Evolutionary conservation across 2,888 invertebrate genomes (phyloP).

Genomic region (Achlya flavicornis): DNA sequence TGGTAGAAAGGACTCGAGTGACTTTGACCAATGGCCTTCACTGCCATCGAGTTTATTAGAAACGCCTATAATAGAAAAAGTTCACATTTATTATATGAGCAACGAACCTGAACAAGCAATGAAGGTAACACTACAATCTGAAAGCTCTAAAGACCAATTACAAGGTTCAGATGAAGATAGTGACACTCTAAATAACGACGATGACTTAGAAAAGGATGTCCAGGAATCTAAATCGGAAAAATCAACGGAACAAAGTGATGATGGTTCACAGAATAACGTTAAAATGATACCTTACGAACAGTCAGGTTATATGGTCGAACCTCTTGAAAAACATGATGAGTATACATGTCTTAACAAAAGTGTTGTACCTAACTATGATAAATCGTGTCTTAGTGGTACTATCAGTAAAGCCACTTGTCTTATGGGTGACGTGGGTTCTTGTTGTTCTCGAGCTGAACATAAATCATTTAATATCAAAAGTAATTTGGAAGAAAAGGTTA

Average conservation of each 20-base stretch:
- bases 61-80: constrained; percentile 88
- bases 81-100: constrained; percentile 91
- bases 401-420: constrained; percentile 76
- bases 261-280: constrained; percentile 60
- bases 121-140: constrained; percentile 87
- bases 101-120: constrained; percentile 91
- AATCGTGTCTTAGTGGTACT: constrained; percentile 76
- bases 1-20: constrained; percentile 82
- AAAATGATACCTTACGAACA: constrained; percentile 78
- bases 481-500: constrained; percentile 80
- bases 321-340: constrained; percentile 71
- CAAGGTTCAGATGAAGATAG: constrained; percentile 88
- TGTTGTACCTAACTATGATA: constrained; percentile 75
- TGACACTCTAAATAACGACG: constrained; percentile 87
- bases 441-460: constrained; percentile 72
- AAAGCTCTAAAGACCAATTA: constrained; percentile 86
- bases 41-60: constrained; percentile 89
- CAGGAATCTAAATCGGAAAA: constrained; percentile 77
- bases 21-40: constrained; percentile 92
- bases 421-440: constrained; percentile 74
- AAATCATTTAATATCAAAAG: constrained; percentile 67
- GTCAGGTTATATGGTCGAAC: constrained; percentile 80
- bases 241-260: constrained; percentile 59
- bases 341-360: constrained; percentile 66
- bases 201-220: constrained; percentile 83